These are phyloP conservation scores for Steinernema hermaphroditum DNA, from an alignment of 2,888 invertebrate species.

Conservation along the genomic window DNA sequence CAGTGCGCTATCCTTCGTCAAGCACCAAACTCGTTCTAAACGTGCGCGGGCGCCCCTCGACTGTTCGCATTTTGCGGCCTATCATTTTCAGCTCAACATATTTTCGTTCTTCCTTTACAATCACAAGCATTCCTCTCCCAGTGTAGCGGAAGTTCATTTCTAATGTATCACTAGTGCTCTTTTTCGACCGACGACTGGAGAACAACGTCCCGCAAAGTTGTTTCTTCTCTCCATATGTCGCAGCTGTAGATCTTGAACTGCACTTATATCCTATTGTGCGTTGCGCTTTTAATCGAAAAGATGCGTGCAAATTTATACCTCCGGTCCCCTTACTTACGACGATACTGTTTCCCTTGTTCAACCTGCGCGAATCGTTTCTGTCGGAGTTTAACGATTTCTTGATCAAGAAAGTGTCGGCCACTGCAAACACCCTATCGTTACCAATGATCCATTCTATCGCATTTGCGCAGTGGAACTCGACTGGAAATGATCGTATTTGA, in stretches of 20 bases:
- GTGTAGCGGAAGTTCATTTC: neutral
- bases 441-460: neutral
- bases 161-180: too few species aligned
- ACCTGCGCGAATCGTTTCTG: neutral
- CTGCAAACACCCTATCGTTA: slow-evolving; percentile 8
- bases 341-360: too few species aligned
- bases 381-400: slow-evolving; percentile 19
- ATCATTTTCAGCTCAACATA: slow-evolving; percentile 28
- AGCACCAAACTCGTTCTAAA: slow-evolving; percentile 30
- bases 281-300: too few species aligned
- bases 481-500: neutral
- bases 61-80: slow-evolving; percentile 30
- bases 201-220: too few species aligned
- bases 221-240: too few species aligned
- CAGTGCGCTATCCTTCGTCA: slow-evolving; percentile 4
- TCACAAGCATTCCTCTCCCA: neutral
- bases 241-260: too few species aligned
- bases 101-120: slow-evolving; percentile 16
- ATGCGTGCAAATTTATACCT: too few species aligned
- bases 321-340: too few species aligned
- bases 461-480: slow-evolving; percentile 13
- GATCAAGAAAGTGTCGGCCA: slow-evolving; percentile 23
- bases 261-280: too few species aligned
- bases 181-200: too few species aligned
- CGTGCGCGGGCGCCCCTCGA: slow-evolving; percentile 9